Base-by-base conservation (phyloP, 2,888 invertebrate species). In the Drosophila meridiana region DNA sequence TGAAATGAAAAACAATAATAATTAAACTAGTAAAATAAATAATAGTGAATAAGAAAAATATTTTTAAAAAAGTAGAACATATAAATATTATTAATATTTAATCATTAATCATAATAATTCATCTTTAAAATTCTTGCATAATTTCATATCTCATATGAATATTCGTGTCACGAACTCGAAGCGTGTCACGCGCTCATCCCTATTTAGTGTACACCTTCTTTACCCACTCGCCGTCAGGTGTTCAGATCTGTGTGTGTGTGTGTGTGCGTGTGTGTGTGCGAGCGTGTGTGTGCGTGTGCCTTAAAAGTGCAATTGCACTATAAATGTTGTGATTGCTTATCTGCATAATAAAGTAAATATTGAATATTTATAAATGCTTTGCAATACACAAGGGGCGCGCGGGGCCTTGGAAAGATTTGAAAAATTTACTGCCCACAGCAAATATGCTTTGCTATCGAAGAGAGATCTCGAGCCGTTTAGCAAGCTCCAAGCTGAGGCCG, bases 301-400 rank as follows among this genome's bases (percentile, higher is more conserved):
- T 62, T 34, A 30, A 52, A 34, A 69, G n/a, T 73, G 60, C 60
- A 68, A 50, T 68, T 76, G 40, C 59, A 70, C 60, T 55, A 76
- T 80, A 67, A 76, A 77, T 76, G 80, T 67, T 76, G 72, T 52
- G 62, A 68, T 71, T 65, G 50, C 55, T 59, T 71, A 67, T 71
- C 64, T 80, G 56, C 62, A 68, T 67, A 64, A 58, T 58, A 69
- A 64, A 47, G 76, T 70, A 65, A 59, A 76, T 76, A 71, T 78
- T 76, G 32, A 71, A 69, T 65, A 62, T 69, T 57, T 50, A 70
- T 70, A 57, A 65, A 56, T 64, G 55, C 52, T 56, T 63, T 50
- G 40, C 34, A 38, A 55, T 59, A 40, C 34, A 32, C 26, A 64
- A 14, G 36, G 20, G 30, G 20, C 42, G n/a, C 42, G 36, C n/a